Evolutionary conservation across 2,888 invertebrate species (phyloP), one percentile per base, ranked within the genome.

Genomic region (Cartodere bifasciata): DNA sequence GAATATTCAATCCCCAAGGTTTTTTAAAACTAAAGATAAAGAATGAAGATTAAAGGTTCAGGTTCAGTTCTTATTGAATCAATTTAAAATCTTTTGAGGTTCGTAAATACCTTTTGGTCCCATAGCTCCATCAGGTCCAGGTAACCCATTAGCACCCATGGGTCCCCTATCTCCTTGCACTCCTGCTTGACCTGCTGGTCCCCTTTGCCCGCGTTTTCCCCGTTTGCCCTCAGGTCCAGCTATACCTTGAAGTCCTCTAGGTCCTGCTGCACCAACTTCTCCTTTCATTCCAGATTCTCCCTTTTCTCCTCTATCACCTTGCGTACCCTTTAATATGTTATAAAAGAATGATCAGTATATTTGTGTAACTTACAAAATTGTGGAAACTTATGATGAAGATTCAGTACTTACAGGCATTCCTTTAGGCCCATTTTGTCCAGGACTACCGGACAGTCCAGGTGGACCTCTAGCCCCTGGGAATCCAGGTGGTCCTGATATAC

Each of bases 401-500:
- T 17, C 20, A 17, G 6, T 17, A 53, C 61, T 60, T 63, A 79
- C 80, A 28, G 73, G 71, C 55, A 70, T 71, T 48, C 86, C 86
- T 60, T 86, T 85, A 4, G 70, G 58, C 12, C 87, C 87, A 16
- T 74, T 67, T 36, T 72, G 63, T 4, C 87, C 86, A 2, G 77
- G 67, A 49, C 72, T 79, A 15, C 86, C 86, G 22, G 75, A 56
- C 24, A 74, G 52, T 15, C 86, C 87, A 2, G 84, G 79, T 3
- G 74, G 70, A 7, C 87, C 87, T 45, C 83, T 65, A 2, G 78
- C 71, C 12, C 87, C 87, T 1, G 83, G 83, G 53, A 85, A 85
- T 3, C 88, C 90, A 49, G 83, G 82, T 2, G 77, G 70, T 1
- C 85, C 86, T 3, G 74, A 59, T 2, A 71, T 55, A n/a, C 86